Evolutionary conservation across 2,113 vertebrate species (phyloP).

Genomic region (Ammodytes dubius): DNA sequence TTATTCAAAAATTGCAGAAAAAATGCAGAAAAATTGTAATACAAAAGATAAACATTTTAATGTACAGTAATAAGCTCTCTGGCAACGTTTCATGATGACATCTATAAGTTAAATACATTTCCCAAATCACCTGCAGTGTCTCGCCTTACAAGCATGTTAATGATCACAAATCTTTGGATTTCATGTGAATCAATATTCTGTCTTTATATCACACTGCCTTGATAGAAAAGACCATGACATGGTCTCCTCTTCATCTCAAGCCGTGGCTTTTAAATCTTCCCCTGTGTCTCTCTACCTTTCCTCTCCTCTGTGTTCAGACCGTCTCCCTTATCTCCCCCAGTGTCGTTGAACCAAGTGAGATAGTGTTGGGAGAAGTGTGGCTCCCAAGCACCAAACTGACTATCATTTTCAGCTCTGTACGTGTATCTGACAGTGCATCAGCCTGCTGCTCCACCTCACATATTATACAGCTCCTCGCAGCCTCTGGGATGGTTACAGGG

Average conservation of each 20-base stretch:
- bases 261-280: conserved; percentile 44
- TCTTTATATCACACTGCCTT: conserved; percentile 25
- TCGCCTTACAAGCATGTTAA: neutral
- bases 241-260: conserved; percentile 43
- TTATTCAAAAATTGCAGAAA: no score
- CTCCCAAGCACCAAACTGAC: conserved; percentile 50
- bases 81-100: no score
- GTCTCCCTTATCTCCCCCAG: conserved; percentile 64
- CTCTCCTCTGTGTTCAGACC: conserved; percentile 51
- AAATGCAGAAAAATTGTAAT: no score
- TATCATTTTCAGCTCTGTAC: conserved; percentile 66
- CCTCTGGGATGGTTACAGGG: conserved; percentile 65
- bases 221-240: conserved; percentile 25
- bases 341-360: conserved; percentile 59
- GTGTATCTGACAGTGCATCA: conserved; percentile 73
- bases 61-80: no score
- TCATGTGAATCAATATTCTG: conserved; percentile 15
- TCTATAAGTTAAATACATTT: no score
- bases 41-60: no score
- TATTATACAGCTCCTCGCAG: conserved; percentile 53
- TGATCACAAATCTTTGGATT: neutral
- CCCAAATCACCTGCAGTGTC: no score
- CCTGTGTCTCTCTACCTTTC: conserved; percentile 27
- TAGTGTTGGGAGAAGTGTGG: conserved; percentile 59
- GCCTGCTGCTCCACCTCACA: conserved; percentile 50